These are phyloP conservation scores for Orbicella faveolata DNA, from an alignment of 64 coral and sea anemone species.

Conservation along the genomic window DNA sequence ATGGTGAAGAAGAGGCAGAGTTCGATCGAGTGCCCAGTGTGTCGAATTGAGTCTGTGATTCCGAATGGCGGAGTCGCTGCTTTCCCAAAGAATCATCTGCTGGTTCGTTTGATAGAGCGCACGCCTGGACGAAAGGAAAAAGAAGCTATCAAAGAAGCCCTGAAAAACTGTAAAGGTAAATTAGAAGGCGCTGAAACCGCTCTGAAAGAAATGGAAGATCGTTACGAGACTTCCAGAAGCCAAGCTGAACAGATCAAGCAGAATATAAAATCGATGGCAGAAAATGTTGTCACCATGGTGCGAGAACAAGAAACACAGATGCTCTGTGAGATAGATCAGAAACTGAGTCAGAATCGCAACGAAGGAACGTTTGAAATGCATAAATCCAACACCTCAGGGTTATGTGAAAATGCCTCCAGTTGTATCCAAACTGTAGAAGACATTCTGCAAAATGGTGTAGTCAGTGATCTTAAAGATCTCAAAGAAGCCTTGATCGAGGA, in stretches of 20 bases:
- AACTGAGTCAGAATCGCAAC: conserved; percentile 12
- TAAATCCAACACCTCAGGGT: background rate
- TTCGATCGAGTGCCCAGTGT: conserved; percentile 68
- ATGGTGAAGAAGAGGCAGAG: conserved; percentile 41
- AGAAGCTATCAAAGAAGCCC: conserved; percentile 56
- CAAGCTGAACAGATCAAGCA: conserved; percentile 34
- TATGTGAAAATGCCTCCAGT: conserved; percentile 38
- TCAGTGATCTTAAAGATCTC: conserved; percentile 58
- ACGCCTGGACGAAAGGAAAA: conserved; percentile 76
- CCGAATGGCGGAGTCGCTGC: conserved; percentile 46
- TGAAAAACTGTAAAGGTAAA: conserved; percentile 38
- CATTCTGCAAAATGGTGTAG: conserved; percentile 46
- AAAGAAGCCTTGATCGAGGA: conserved; percentile 57
- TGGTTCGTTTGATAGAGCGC: conserved; percentile 73
- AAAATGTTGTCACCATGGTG: conserved; percentile 40
- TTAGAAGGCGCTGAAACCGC: conserved; percentile 31
- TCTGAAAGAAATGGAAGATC: conserved; percentile 42
- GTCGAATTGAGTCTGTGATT: conserved; percentile 59
- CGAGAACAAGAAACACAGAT: conserved; percentile 43
- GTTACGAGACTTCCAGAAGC: conserved; percentile 23
- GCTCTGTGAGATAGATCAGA: conserved; percentile 48
- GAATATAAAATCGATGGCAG: conserved; percentile 51
- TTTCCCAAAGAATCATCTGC: conserved; percentile 74
- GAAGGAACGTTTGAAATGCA: conserved; percentile 17
- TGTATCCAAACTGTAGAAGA: conserved; percentile 55